Conservation (phyloP, 2,888 invertebrate genomes). For the Eupithecia vulgata region DNA sequence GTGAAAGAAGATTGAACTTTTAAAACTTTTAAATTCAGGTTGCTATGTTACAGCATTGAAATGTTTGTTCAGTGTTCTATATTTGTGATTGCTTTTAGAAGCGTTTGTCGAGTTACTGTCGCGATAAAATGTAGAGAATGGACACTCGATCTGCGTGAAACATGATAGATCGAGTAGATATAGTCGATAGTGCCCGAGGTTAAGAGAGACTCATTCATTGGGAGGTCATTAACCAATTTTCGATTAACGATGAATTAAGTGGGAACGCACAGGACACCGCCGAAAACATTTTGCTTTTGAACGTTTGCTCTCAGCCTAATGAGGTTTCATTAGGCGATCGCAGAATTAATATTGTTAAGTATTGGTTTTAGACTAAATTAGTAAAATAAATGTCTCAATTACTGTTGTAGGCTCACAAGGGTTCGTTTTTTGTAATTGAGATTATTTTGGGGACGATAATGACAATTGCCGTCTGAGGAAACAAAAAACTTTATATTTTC, state of each 20-base stretch:
- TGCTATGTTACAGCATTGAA: not conserved
- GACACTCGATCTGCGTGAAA: not conserved
- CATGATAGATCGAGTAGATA: not conserved
- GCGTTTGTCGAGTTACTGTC: not conserved
- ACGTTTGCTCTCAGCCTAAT: slow-evolving; percentile 17
- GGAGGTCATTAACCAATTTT: slow-evolving; percentile 19
- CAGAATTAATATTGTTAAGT: slow-evolving; percentile 10
- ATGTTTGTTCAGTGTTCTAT: not conserved
- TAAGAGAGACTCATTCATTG: slow-evolving; percentile 10
- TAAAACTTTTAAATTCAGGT: not conserved
- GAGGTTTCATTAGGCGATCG: slow-evolving; percentile 21
- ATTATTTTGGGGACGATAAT: not conserved
- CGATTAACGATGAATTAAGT: slow-evolving; percentile 21
- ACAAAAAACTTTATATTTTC: no score
- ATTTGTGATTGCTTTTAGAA: slow-evolving; percentile 6
- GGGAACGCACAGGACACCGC: slow-evolving; percentile 9
- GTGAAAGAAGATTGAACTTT: not conserved
- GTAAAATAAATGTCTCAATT: not conserved
- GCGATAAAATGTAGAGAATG: not conserved
- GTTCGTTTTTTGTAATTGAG: not conserved
- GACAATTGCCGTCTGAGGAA: no score
- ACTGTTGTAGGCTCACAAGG: not conserved
- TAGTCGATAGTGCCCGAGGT: slow-evolving; percentile 9
- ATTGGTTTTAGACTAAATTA: not conserved
- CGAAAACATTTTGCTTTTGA: slow-evolving; percentile 20